These are phyloP conservation scores for Lanistes nyassanus DNA, from an alignment of 1,140 invertebrate genomes.

Conservation along the genomic window DNA sequence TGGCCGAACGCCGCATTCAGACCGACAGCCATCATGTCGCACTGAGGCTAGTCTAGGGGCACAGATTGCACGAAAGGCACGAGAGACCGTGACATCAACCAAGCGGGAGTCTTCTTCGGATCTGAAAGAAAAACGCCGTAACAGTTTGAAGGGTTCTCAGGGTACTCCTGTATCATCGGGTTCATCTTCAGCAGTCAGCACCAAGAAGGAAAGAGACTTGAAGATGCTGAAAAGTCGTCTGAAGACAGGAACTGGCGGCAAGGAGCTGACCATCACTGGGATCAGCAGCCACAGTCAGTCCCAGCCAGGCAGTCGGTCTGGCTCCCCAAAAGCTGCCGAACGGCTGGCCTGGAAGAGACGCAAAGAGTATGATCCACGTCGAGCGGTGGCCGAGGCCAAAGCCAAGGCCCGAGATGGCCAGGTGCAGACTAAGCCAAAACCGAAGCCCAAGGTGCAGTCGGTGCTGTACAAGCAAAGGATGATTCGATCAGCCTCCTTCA, in stretches of 20 bases:
- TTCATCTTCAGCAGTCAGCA: constrained; percentile 1
- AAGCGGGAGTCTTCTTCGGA: constrained; percentile 11
- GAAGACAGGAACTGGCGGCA: constrained; percentile 27
- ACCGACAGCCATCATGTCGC: neutral
- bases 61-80: constrained; percentile 55
- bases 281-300: constrained; percentile 40
- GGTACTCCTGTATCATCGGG: neutral
- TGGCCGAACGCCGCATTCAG: constrained; percentile 17
- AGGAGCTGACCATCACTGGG: constrained; percentile 48
- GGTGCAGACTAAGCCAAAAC: neutral
- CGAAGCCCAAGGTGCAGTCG: constrained; percentile 22
- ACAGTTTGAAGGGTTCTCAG: constrained; percentile 1
- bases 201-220: constrained; percentile 29
- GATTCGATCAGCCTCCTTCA: constrained; percentile 57
- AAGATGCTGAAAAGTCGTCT: constrained; percentile 41
- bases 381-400: constrained; percentile 78
- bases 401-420: constrained; percentile 42
- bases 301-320: constrained; percentile 49
- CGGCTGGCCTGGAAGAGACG: constrained; percentile 92
- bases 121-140: neutral
- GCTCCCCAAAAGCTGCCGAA: constrained; percentile 71
- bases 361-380: constrained; percentile 91
- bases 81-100: constrained; percentile 30
- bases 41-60: constrained; percentile 59
- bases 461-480: constrained; percentile 36